phyloP scores from a whole-genome alignment of 1,140 invertebrate species.

The Diprion similis region DNA sequence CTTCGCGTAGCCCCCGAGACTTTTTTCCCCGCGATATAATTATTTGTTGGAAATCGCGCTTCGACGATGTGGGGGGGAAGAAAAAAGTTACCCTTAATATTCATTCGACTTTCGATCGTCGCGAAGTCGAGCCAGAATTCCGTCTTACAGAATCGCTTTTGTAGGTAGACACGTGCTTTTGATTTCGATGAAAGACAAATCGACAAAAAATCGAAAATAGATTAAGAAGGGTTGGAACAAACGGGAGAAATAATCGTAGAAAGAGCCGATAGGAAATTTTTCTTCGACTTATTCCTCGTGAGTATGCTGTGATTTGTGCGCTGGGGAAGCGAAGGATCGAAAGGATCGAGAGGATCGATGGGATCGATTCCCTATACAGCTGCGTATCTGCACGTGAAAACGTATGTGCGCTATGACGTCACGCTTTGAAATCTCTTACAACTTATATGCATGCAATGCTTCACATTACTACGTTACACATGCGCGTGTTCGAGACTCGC shows the following conservation, averaged over 20 bases:
- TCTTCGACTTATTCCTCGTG: conserved; percentile 13
- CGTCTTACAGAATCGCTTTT: no score
- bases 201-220: neutral
- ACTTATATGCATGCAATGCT: no score
- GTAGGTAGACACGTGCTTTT: no score
- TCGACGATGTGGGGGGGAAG: neutral
- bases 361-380: neutral
- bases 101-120: no score
- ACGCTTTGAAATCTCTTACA: no score
- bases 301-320: neutral
- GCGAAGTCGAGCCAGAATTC: no score
- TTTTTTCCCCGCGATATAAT: conserved; percentile 7
- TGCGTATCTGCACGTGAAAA: neutral
- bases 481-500: conserved; percentile 1
- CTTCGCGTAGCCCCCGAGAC: conserved; percentile 25
- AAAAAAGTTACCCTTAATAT: no score
- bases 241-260: neutral
- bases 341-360: neutral
- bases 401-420: neutral
- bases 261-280: neutral
- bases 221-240: neutral
- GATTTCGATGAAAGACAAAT: neutral
- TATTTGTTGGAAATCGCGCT: neutral
- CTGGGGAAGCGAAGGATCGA: neutral
- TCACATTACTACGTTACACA: no score